These are phyloP conservation scores for Blera fallax DNA, from an alignment of 2,888 invertebrate genomes.

Conservation along the genomic window DNA sequence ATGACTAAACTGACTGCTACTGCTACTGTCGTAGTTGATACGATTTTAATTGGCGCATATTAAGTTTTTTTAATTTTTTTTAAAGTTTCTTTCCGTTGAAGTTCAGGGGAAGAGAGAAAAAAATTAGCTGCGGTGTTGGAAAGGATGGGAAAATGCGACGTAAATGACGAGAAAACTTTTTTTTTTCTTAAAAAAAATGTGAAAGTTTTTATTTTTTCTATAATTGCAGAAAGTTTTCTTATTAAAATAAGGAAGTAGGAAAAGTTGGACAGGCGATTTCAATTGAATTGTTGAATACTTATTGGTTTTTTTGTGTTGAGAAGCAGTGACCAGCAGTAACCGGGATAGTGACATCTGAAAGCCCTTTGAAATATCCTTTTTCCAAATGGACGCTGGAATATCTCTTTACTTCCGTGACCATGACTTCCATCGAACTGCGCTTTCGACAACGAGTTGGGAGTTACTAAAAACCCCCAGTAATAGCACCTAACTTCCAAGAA, in stretches of 20 bases:
- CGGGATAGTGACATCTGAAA: too few species aligned
- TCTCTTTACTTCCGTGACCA: too few species aligned
- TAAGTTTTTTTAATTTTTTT: neutral
- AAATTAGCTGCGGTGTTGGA: neutral
- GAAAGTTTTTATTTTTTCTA: slow-evolving; percentile 37
- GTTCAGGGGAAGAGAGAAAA: neutral
- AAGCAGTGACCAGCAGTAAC: too few species aligned
- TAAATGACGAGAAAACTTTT: slow-evolving; percentile 5
- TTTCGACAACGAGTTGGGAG: too few species aligned
- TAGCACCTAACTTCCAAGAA: too few species aligned
- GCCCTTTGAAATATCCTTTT: too few species aligned
- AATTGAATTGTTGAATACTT: slow-evolving; percentile 1
- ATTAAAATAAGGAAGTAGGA: neutral
- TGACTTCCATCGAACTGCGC: too few species aligned
- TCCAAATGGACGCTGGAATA: too few species aligned
- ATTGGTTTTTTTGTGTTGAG: neutral
- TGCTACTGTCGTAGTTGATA: slow-evolving; percentile 2
- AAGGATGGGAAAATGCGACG: slow-evolving; percentile 5
- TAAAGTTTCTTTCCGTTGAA: neutral
- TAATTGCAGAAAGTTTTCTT: slow-evolving; percentile 40
- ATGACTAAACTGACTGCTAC: neutral
- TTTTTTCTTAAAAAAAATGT: neutral
- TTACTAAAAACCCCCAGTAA: too few species aligned
- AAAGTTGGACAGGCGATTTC: neutral
- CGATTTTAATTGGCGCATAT: slow-evolving; percentile 22